Conservation (phyloP, 2,797 vertebrate species). For the Sebastes iracundus region DNA sequence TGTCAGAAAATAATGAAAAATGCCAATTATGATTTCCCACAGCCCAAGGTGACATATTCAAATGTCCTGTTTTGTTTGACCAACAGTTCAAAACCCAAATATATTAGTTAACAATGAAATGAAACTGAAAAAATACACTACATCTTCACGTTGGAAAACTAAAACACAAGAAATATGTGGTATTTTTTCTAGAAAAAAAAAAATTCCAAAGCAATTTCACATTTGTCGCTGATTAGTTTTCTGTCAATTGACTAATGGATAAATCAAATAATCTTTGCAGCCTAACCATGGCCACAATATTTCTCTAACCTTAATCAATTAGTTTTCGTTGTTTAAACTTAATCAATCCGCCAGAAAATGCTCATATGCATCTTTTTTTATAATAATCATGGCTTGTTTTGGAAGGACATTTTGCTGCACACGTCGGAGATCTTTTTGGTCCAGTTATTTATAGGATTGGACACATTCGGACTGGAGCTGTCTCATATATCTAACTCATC, state of each 20-base stretch:
- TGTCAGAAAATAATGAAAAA: background rate
- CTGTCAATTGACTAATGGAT: no score
- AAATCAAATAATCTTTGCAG: background rate
- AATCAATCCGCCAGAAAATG: background rate
- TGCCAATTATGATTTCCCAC: background rate
- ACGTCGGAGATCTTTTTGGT: background rate
- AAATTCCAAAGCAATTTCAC: background rate
- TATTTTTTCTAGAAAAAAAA: background rate
- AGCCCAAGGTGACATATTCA: background rate
- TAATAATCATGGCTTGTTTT: background rate
- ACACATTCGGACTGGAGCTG: background rate
- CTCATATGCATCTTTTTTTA: background rate
- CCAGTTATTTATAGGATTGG: background rate
- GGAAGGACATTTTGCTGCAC: no score
- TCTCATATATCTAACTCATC: conserved; percentile 3
- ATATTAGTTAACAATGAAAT: background rate
- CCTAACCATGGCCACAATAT: background rate
- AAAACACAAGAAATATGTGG: background rate
- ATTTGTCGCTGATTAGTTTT: background rate
- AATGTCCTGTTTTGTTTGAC: background rate
- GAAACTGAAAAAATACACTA: background rate
- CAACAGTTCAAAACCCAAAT: background rate
- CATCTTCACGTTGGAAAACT: background rate
- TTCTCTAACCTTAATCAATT: background rate
- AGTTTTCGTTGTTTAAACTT: background rate